Evolutionary conservation across 2,888 invertebrate genomes (phyloP).

Genomic region (Neoscelio sp.): DNA sequence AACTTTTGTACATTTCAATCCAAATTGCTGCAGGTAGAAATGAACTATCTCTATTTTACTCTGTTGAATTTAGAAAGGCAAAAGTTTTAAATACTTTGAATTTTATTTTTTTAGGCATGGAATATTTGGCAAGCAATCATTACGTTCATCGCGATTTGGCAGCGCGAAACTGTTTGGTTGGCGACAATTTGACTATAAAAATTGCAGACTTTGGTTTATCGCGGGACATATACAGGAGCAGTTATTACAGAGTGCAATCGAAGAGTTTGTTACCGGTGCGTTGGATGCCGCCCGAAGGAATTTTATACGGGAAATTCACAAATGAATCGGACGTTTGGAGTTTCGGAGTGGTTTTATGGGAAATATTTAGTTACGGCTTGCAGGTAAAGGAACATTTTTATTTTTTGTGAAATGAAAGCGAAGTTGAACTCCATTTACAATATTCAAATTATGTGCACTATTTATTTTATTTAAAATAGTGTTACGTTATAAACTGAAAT

Average conservation of each 20-base stretch:
- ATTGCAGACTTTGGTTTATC: slow-evolving; percentile 98
- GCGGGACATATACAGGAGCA: slow-evolving; percentile 97
- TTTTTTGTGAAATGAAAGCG: too few relatives aligned
- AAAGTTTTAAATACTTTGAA: too few relatives aligned
- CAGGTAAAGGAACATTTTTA: too few relatives aligned
- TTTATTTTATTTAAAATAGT: too few relatives aligned
- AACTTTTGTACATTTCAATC: slow-evolving; percentile 95
- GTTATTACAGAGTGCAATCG: slow-evolving; percentile 97
- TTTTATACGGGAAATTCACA: slow-evolving; percentile 98
- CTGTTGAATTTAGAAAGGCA: too few relatives aligned
- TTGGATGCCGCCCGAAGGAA: slow-evolving; percentile 99
- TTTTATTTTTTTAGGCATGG: slow-evolving; percentile 98
- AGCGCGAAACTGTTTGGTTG: slow-evolving; percentile 97
- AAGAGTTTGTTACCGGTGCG: slow-evolving; percentile 98
- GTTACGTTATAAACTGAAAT: too few relatives aligned
- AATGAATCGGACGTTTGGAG: slow-evolving; percentile 99
- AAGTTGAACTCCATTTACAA: too few relatives aligned
- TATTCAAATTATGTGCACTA: too few relatives aligned
- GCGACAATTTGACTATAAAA: slow-evolving; percentile 97
- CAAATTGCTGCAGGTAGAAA: too few relatives aligned
- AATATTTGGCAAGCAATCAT: slow-evolving; percentile 95
- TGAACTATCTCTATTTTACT: too few relatives aligned
- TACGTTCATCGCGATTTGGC: slow-evolving; percentile 98
- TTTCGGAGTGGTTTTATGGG: slow-evolving; percentile 98
- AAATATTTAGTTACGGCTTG: slow-evolving; percentile 97